Evolutionary conservation across 1,140 invertebrate genomes (phyloP).

Genomic region (Pristionchus pacificus): DNA sequence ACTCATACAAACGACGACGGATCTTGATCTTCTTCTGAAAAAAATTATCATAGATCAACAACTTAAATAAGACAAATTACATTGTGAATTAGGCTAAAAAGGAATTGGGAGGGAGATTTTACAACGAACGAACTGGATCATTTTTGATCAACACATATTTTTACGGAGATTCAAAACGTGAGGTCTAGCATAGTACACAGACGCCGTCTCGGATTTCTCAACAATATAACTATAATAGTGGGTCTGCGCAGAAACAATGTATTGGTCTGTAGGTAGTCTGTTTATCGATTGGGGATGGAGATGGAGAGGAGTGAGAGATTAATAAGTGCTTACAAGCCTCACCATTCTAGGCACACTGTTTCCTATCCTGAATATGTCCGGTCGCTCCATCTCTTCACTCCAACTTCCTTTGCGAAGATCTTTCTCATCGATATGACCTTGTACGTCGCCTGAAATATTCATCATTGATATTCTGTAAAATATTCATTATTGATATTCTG

Average conservation of each 20-base stretch:
- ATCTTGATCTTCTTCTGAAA: constrained; percentile 31
- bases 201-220: no score
- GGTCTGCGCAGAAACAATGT: background rate
- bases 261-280: background rate
- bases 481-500: no score
- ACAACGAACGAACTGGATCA: background rate
- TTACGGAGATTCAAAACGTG: background rate
- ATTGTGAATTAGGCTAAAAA: background rate
- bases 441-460: no score
- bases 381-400: background rate
- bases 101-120: background rate
- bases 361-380: background rate
- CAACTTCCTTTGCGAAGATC: no score
- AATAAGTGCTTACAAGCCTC: background rate
- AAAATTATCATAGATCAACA: background rate
- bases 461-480: no score
- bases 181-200: background rate
- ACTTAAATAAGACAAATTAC: constrained; percentile 4
- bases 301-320: no score
- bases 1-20: constrained; percentile 58
- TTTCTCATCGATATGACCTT: no score
- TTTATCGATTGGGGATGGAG: no score
- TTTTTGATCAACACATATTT: background rate
- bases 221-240: no score
- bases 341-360: background rate